Percentiles rank a stretch among this genome's conserved stretches.
Evolutionary conservation across 2,797 vertebrate genomes (phyloP).

Genomic region (Tympanoctomys barrerae): DNA sequence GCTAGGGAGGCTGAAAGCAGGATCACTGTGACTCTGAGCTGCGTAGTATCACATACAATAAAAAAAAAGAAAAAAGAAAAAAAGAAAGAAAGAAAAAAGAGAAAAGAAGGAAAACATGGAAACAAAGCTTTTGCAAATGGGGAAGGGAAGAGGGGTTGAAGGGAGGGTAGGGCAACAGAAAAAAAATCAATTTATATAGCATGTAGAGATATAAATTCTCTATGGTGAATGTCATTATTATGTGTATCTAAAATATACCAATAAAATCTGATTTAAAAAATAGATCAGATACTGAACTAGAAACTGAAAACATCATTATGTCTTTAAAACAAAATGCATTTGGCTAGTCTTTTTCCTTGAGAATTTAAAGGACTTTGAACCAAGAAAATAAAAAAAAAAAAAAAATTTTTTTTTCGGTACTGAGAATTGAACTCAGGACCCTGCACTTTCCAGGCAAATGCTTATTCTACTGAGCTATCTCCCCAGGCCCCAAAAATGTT

Average conservation of each 20-base stretch:
- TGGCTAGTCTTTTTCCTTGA: constrained; percentile 46
- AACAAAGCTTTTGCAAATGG: not conserved
- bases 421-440: too few relatives aligned
- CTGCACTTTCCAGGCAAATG: too few relatives aligned
- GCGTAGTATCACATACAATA: too few relatives aligned
- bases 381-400: not conserved
- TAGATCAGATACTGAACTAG: not conserved
- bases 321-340: constrained; percentile 44
- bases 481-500: not conserved
- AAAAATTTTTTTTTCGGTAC: too few relatives aligned
- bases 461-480: too few relatives aligned
- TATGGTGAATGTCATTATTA: not conserved
- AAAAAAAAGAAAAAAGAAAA: not conserved
- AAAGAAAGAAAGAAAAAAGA: not conserved
- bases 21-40: too few relatives aligned
- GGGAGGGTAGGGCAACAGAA: not conserved
- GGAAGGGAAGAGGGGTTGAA: not conserved
- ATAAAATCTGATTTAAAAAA: not conserved
- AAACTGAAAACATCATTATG: constrained; percentile 33
- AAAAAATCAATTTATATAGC: not conserved
- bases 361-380: constrained; percentile 54
- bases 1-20: too few relatives aligned
- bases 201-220: not conserved
- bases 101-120: not conserved
- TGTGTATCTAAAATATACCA: too few relatives aligned